phyloP scores from a whole-genome alignment of 1,140 invertebrate genomes.

The Meloidogyne exigua region DNA sequence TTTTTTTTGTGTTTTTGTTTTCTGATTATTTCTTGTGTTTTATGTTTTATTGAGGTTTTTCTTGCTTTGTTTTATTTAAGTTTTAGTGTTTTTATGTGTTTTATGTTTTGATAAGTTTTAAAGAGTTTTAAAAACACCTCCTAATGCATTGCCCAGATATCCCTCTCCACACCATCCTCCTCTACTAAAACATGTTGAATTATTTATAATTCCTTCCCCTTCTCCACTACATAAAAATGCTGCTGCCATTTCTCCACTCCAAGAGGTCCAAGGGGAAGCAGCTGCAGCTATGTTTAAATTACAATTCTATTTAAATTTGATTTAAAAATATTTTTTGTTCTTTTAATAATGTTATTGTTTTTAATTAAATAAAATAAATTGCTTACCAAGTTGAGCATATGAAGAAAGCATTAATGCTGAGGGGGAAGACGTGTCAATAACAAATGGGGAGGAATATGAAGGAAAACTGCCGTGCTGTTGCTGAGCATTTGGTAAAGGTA shows the following conservation, averaged over 20 bases:
- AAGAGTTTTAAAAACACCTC: not conserved
- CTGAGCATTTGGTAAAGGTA: not conserved
- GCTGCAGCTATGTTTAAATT: too few species aligned
- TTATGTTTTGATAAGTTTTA: too few species aligned
- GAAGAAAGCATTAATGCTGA: slow-evolving; percentile 16
- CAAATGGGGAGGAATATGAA: slow-evolving; percentile 3
- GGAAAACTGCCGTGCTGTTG: not conserved
- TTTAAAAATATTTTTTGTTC: too few species aligned
- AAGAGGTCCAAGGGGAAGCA: slow-evolving; percentile 1
- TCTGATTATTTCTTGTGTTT: not conserved
- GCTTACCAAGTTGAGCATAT: slow-evolving; percentile 21
- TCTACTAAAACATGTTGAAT: slow-evolving; percentile 2
- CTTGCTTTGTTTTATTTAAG: not conserved
- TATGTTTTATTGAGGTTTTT: not conserved
- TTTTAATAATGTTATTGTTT: too few species aligned
- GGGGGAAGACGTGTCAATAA: not conserved
- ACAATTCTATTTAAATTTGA: too few species aligned
- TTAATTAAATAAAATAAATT: too few species aligned
- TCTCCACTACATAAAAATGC: not conserved
- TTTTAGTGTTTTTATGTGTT: too few species aligned
- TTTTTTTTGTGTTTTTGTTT: too few species aligned
- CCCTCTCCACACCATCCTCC: slow-evolving; percentile 7
- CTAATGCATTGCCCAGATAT: slow-evolving; percentile 21
- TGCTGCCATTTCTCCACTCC: slow-evolving; percentile 15
- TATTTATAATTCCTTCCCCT: not conserved